Conservation (phyloP, 2,888 invertebrate genomes). For the Teleogryllus oceanicus region DNA sequence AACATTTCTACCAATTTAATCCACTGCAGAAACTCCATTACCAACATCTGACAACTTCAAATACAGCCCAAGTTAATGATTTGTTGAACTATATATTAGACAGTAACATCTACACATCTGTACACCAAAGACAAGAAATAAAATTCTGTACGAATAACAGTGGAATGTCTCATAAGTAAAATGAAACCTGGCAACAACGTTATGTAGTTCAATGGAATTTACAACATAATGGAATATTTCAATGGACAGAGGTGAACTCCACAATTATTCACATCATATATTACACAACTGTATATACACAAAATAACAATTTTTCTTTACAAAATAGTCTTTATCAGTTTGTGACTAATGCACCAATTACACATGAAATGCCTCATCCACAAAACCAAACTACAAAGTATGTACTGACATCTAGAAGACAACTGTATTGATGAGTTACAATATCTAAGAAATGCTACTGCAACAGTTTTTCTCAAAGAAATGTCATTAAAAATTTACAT, state of each 20-base stretch:
- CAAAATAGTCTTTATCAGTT: background rate
- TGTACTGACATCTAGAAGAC: background rate
- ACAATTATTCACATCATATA: background rate
- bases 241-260: background rate
- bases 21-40: background rate
- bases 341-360: background rate
- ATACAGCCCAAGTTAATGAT: constrained; percentile 27
- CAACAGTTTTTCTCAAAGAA: background rate
- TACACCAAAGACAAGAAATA: constrained; percentile 11
- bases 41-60: background rate
- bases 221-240: background rate
- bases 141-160: background rate
- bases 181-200: background rate
- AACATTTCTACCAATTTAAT: background rate
- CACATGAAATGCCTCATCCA: background rate
- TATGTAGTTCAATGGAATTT: background rate
- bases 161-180: background rate
- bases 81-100: constrained; percentile 22
- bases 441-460: background rate
- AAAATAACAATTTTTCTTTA: background rate
- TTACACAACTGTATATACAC: background rate
- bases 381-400: background rate
- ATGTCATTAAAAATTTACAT: too few relatives aligned
- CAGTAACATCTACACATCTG: constrained; percentile 24
- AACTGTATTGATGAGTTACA: background rate